Conservation (phyloP, 2,888 invertebrate genomes). For the Allacma fusca region DNA sequence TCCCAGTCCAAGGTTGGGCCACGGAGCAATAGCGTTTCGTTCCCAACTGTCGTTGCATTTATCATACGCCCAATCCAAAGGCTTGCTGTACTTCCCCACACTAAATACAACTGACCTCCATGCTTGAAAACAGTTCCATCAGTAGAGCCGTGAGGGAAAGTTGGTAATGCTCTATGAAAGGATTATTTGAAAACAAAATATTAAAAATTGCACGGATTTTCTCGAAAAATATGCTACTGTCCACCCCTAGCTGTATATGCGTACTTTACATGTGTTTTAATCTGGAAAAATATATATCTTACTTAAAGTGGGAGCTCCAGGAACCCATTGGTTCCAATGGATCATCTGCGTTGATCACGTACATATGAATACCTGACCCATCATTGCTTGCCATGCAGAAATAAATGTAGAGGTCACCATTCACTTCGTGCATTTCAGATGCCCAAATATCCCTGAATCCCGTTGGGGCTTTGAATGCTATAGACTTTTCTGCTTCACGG, state of each 20-base stretch:
- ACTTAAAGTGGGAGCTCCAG: too few species aligned
- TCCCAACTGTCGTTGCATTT: conserved; percentile 26
- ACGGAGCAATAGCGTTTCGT: conserved; percentile 31
- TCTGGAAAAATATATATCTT: too few species aligned
- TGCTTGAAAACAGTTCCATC: conserved; percentile 35
- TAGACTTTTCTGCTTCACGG: conserved; percentile 33
- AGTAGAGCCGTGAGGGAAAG: conserved; percentile 33
- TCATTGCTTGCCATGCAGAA: too few species aligned
- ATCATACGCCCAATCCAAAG: conserved; percentile 48
- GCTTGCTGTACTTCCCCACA: conserved; percentile 38
- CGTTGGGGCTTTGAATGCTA: conserved; percentile 44
- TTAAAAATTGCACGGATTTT: too few species aligned
- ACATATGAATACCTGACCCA: too few species aligned
- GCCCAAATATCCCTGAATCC: conserved; percentile 50
- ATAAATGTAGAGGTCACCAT: conserved; percentile 36
- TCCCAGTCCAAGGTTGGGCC: conserved; percentile 43
- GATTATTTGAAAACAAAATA: too few species aligned
- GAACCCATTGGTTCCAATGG: too few species aligned
- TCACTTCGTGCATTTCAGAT: conserved; percentile 38
- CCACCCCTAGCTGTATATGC: too few species aligned
- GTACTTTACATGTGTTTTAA: too few species aligned
- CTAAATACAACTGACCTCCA: conserved; percentile 42
- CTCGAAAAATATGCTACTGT: too few species aligned
- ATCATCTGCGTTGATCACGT: too few species aligned
- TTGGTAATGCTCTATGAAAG: too few species aligned